Evolutionary conservation across 37 sponge, comb jelly and placozoan species (phyloP), one percentile per base, ranked within the genome.

Genomic region (Hexactinellida sp.): DNA sequence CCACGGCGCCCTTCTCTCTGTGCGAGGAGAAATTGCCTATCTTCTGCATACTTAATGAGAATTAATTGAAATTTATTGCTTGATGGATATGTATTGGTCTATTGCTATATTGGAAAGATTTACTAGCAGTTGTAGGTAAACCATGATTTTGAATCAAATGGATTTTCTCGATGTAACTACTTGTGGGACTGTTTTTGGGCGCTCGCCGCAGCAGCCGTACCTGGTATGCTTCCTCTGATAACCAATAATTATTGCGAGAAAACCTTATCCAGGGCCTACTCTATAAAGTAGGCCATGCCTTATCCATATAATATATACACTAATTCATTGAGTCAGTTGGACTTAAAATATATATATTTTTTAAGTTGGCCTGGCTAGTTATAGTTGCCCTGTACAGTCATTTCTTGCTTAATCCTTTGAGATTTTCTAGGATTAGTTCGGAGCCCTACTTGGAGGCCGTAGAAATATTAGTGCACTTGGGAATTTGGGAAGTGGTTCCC

Each of bases 1-100:
- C 76, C 34, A 63, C 76, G 76, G 76, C 76, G 76, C 76, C 76
- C 76, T n/a, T 63, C 76, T 63, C 21, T 63, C 76, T 63, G 34
- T 63, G 21, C 76, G 25, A 63, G 76, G 76, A 28, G 76, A 63
- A 63, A 63, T n/a, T 63, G 3, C 76, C 13, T 63, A 63, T 63
- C 76, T 63, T 63, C 76, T 25, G 32, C 25, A 23, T 63, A 21
- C 16, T 63, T 63, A 63, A 63, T 63, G 76, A 63, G 32, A 63
- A 63, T 63, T 63, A 63, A n/a, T n/a, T n/a, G n/a, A n/a, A n/a
- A n/a, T n/a, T n/a, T n/a, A n/a, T n/a, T n/a, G n/a, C n/a, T n/a
- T n/a, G 47, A 41, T 41, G 5, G 47, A n/a, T n/a, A n/a, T n/a
- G n/a, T n/a, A n/a, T 41, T 41, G 47, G 47, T 41, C 47, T 41